A percentile compares a stretch with the other conserved stretches of the same genome.
phyloP scores from a whole-genome alignment of 2,113 vertebrate species.

The Hyla sarda region DNA sequence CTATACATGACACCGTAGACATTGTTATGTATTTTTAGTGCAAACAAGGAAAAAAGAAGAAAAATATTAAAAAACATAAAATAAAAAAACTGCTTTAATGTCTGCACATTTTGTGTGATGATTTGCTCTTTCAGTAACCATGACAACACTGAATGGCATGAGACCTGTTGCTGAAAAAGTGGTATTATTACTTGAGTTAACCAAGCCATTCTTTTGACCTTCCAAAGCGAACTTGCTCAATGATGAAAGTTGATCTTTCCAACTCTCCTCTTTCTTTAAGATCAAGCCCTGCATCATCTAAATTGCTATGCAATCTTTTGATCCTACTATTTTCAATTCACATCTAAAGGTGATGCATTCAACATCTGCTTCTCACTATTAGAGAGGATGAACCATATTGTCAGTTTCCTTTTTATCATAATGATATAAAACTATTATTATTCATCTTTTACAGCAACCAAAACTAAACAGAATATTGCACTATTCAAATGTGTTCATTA shows the following conservation, averaged over 20 bases:
- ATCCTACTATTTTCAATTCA: constrained; percentile 62
- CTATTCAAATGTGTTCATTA: neutral
- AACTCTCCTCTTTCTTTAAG: constrained; percentile 54
- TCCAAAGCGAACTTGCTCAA: neutral
- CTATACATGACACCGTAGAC: neutral
- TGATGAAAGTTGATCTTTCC: constrained; percentile 15
- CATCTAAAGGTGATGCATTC: constrained; percentile 63
- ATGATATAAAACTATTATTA: neutral
- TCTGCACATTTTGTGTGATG: neutral
- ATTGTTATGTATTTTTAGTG: neutral
- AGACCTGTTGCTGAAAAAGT: neutral
- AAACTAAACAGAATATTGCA: too few relatives aligned
- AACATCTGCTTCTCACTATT: constrained; percentile 62
- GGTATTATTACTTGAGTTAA: neutral
- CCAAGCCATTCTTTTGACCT: constrained; percentile 7
- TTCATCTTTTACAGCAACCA: neutral
- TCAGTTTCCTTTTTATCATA: neutral
- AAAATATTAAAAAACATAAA: neutral
- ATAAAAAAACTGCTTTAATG: neutral
- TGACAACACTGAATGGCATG: constrained; percentile 19
- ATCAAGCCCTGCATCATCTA: constrained; percentile 59
- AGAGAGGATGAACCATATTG: constrained; percentile 43
- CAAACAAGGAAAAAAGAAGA: neutral
- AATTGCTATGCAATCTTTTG: constrained; percentile 64
- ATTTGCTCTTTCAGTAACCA: constrained; percentile 2